A percentile compares a stretch with the other conserved stretches of the same genome.
Evolutionary conservation across 2,888 invertebrate species (phyloP).

Genomic region (Embidobia sp.): DNA sequence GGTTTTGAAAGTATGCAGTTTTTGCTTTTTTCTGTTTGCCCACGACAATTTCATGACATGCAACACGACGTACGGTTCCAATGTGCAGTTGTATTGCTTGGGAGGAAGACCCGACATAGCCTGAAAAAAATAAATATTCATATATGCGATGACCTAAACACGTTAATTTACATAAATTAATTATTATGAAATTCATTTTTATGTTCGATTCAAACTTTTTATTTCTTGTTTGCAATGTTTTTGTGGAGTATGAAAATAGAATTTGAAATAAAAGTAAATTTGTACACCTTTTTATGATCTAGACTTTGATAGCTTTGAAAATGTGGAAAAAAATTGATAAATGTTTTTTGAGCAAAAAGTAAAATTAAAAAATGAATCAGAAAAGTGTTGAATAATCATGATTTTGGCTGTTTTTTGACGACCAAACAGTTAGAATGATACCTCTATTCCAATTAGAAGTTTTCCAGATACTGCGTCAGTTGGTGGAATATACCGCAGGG

Average conservation of each 20-base stretch:
- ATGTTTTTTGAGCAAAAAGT: too few relatives aligned
- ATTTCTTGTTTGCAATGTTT: too few relatives aligned
- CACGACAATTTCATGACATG: constrained; percentile 78
- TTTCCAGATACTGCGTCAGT: constrained; percentile 75
- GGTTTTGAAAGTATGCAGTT: constrained; percentile 79
- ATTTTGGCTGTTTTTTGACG: background rate
- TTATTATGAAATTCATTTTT: too few relatives aligned
- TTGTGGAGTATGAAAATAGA: too few relatives aligned
- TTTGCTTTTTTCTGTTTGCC: constrained; percentile 77
- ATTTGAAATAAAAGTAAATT: too few relatives aligned
- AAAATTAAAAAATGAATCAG: too few relatives aligned
- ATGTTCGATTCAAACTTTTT: too few relatives aligned
- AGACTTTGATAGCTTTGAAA: too few relatives aligned
- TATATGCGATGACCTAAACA: too few relatives aligned
- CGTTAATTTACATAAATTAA: background rate
- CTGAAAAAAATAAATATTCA: constrained; percentile 71
- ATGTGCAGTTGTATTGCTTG: constrained; percentile 81
- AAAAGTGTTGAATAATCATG: background rate
- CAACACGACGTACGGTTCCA: constrained; percentile 79
- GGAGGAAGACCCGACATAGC: constrained; percentile 81
- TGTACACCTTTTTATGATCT: too few relatives aligned
- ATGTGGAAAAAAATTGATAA: too few relatives aligned
- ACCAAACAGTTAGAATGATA: constrained; percentile 64
- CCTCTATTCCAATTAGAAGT: constrained; percentile 79
- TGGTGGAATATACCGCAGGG: constrained; percentile 77